Evolutionary conservation across 2,888 invertebrate species (phyloP).

Genomic region (Cordilura impudica): DNA sequence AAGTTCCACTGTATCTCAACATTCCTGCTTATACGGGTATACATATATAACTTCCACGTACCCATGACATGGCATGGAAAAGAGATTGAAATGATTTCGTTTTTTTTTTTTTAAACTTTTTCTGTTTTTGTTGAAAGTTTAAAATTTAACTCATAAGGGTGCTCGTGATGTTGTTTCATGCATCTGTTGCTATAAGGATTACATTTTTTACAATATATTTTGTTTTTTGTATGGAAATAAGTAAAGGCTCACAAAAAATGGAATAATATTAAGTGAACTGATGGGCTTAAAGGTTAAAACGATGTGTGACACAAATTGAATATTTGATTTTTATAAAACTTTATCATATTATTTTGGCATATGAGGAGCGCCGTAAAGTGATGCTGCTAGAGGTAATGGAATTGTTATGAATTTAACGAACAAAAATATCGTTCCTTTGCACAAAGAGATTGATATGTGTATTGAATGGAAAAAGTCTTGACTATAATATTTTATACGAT

Average conservation of each 20-base stretch:
- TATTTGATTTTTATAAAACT: constrained; percentile 67
- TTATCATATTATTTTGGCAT: not conserved
- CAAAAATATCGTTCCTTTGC: constrained; percentile 11
- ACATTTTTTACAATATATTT: constrained; percentile 22
- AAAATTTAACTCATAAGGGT: constrained; percentile 67
- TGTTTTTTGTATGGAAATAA: constrained; percentile 47
- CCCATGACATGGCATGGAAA: constrained; percentile 17
- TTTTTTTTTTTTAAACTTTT: constrained; percentile 26
- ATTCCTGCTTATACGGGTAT: not conserved
- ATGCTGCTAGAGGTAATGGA: not conserved
- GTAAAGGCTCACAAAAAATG: constrained; percentile 51
- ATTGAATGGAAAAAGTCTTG: constrained; percentile 41
- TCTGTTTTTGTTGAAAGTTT: constrained; percentile 45
- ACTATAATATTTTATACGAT: constrained; percentile 38
- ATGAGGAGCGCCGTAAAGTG: not conserved
- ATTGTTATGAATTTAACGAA: no score
- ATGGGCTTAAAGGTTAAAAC: constrained; percentile 65
- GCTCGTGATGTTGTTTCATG: constrained; percentile 71
- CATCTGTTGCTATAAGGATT: constrained; percentile 71
- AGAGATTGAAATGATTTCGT: constrained; percentile 48
- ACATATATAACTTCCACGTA: constrained; percentile 40
- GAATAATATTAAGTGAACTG: constrained; percentile 61
- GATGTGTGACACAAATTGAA: constrained; percentile 72
- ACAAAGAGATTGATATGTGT: constrained; percentile 39
- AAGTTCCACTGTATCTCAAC: constrained; percentile 15